Conservation (phyloP, 2,797 vertebrate genomes). For the Cichlasoma orientale region DNA sequence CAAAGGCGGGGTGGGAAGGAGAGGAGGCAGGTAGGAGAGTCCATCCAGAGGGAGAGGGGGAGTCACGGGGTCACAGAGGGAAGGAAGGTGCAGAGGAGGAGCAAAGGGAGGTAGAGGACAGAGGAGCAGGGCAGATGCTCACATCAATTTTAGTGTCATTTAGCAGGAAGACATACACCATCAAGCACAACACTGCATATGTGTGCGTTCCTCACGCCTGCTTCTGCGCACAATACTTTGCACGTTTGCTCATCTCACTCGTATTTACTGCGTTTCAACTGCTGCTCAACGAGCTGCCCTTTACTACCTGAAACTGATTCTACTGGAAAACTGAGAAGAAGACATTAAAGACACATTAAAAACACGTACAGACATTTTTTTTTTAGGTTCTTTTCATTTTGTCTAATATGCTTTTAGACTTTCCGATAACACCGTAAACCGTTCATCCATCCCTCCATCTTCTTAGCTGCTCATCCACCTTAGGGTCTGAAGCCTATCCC, state of each 20-base stretch:
- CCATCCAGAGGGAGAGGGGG: slow-evolving; percentile 46
- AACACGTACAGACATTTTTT: too few species aligned
- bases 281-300: neutral
- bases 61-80: slow-evolving; percentile 45
- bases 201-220: neutral
- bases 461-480: neutral
- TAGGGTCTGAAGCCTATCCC: neutral
- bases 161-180: neutral
- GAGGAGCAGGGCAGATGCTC: slow-evolving; percentile 39
- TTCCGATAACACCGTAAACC: neutral
- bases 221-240: neutral
- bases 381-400: neutral
- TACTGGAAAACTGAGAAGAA: neutral
- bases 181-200: neutral
- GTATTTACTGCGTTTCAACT: neutral
- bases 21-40: slow-evolving; percentile 59
- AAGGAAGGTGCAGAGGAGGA: slow-evolving; percentile 22
- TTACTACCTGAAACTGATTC: neutral
- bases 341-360: too few species aligned
- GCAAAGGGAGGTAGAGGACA: neutral
- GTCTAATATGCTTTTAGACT: neutral
- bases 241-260: neutral
- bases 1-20: slow-evolving; percentile 60
- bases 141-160: slow-evolving; percentile 37
- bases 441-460: neutral